Percentiles rank a stretch among this genome's conserved stretches.
Conservation (phyloP, 2,797 vertebrate species). For the Dryobates pubescens region DNA sequence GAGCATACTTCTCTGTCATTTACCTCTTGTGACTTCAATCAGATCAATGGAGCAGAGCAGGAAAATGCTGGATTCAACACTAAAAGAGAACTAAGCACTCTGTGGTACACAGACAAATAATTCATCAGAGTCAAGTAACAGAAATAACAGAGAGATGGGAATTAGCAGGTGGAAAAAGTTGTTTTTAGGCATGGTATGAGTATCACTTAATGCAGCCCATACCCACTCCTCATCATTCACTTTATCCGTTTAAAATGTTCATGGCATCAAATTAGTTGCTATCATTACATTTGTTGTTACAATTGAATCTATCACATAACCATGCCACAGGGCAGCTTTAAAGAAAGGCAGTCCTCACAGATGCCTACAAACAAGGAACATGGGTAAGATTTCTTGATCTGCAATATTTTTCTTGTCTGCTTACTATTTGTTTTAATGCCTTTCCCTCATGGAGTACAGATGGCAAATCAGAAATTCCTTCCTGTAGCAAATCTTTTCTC, state of each 20-base stretch:
- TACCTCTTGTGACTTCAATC: neutral
- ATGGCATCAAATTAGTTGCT: neutral
- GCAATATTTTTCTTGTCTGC: neutral
- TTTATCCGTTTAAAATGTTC: neutral
- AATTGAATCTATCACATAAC: neutral
- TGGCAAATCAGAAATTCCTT: neutral
- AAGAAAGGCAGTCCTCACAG: neutral
- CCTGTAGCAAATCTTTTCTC: neutral
- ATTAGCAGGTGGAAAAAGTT: neutral
- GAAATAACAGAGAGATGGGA: neutral
- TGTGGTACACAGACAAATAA: neutral
- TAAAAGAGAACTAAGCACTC: neutral
- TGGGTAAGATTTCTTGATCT: neutral
- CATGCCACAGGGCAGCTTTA: neutral
- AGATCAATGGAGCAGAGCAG: neutral
- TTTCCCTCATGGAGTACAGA: neutral
- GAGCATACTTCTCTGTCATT: fast-evolving
- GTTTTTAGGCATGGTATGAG: neutral
- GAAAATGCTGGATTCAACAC: neutral
- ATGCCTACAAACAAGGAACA: neutral
- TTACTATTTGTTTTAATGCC: neutral
- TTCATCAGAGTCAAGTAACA: neutral
- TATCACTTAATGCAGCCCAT: neutral
- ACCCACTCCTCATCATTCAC: neutral
- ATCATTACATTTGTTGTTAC: neutral